Evolutionary conservation across 2,113 vertebrate genomes (phyloP).

Genomic region (Cercopithecus mona): DNA sequence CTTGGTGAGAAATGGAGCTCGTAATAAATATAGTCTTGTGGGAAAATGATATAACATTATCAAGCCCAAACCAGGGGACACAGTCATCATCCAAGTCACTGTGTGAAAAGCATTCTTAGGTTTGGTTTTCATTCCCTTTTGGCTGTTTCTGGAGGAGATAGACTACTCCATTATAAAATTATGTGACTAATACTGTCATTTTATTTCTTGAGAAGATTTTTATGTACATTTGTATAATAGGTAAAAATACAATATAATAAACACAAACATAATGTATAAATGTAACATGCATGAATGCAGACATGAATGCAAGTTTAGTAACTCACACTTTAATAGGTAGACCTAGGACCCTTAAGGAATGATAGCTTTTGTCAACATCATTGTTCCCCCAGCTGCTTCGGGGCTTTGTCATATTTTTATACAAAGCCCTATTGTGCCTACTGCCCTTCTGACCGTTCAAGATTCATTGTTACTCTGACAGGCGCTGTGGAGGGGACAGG

Average conservation of each 20-base stretch:
- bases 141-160: not conserved
- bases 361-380: not conserved
- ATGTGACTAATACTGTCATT: not conserved
- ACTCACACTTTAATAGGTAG: not conserved
- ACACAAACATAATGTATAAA: not conserved
- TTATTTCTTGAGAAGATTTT: slow-evolving; percentile 40
- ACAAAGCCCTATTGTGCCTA: not conserved
- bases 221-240: not conserved
- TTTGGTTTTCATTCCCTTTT: not conserved
- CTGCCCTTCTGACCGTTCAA: not conserved
- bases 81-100: not conserved
- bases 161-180: not conserved
- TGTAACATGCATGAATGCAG: not conserved
- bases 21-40: not conserved
- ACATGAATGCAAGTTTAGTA: not conserved
- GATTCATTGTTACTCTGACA: not conserved
- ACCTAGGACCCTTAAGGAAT: not conserved
- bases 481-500: not conserved
- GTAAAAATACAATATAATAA: not conserved
- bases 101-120: not conserved
- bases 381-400: not conserved
- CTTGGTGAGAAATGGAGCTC: slow-evolving; percentile 25
- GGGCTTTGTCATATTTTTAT: not conserved
- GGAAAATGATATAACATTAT: not conserved
- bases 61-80: not conserved